Evolutionary conservation across 2,113 vertebrate genomes (phyloP), one percentile per base, ranked within the genome.

Genomic region (Hipposideros armiger): DNA sequence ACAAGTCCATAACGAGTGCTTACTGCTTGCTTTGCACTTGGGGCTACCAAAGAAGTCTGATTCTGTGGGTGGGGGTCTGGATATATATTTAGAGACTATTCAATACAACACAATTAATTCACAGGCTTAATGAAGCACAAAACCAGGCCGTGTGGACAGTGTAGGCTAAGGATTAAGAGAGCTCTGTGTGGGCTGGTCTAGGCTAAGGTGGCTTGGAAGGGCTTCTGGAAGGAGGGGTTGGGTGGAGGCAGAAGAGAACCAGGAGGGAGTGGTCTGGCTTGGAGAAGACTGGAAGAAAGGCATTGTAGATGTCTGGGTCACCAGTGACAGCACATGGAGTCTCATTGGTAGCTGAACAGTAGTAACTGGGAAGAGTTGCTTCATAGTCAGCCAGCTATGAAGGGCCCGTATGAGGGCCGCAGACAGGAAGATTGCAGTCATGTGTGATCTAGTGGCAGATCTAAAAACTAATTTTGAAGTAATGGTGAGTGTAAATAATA

Each of bases 381-480:
- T 96, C 82, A 58, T 30, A 72, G 64, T 86, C 85, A 64, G 76
- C 89, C 24, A 80, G 11, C 62, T 81, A 60, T 4, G 36, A 52
- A 84, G 28, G 17, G 58, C 89, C 22, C 22, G 4, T 54, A 36
- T 36, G 36, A 36, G 36, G 36, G 36, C 36, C 36, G 36, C 36
- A 67, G 85, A 85, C 69, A 90, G 69, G 86, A 97, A 81, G 69
- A 45, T 1, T 70, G 19, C 19, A 52, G 4, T 94, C 47, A 69
- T 30, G 4, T 90, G 60, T 81, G 52, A 80, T 70, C 50, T 97
- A 87, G 50, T 56, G 9, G 40, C 50, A 30, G 26, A 54, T 60
- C n/a, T 93, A 69, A 77, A 67, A 88, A 83, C 87, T 90, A 87
- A 74, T 81, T 94, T 94, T 82, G 47, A 96, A 93, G 28, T 93